A percentile compares a stretch with the other conserved stretches of the same genome.
These are phyloP conservation scores for Eupelmus urozonus DNA, from an alignment of 2,888 invertebrate species.

Conservation along the genomic window DNA sequence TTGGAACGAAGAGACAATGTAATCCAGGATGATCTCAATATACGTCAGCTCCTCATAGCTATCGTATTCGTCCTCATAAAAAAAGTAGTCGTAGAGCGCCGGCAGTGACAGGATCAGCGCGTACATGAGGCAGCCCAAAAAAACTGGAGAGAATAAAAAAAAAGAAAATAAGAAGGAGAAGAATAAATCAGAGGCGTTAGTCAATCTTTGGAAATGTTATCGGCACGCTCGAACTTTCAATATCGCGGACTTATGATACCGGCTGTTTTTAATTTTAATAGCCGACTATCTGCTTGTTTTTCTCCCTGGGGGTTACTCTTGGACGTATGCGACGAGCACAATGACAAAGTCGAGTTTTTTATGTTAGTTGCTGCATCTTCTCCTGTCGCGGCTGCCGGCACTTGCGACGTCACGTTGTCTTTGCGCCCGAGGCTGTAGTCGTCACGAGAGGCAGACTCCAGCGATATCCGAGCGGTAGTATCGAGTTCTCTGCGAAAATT, in stretches of 20 bases:
- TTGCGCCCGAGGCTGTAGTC: too few species aligned
- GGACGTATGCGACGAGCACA: background rate
- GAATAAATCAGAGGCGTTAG: background rate
- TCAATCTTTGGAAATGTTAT: constrained; percentile 3
- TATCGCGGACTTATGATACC: constrained; percentile 60
- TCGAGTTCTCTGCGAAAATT: too few species aligned
- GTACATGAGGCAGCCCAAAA: constrained; percentile 69
- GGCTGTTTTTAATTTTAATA: constrained; percentile 68
- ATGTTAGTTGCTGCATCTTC: background rate
- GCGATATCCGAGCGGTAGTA: too few species aligned
- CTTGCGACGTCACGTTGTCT: background rate
- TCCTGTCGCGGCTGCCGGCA: background rate
- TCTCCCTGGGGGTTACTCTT: constrained; percentile 12
- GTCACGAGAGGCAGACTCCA: too few species aligned
- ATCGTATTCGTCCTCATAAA: constrained; percentile 68
- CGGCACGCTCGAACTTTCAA: constrained; percentile 1
- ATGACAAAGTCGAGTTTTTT: background rate
- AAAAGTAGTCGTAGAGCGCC: constrained; percentile 69
- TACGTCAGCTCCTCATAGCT: constrained; percentile 68
- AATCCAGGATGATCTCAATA: constrained; percentile 66
- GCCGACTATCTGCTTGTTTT: constrained; percentile 61
- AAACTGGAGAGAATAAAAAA: constrained; percentile 63
- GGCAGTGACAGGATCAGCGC: constrained; percentile 67
- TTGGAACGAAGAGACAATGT: constrained; percentile 69
- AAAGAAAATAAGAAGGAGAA: constrained; percentile 1